Percentiles rank a stretch among this genome's conserved stretches.
Evolutionary conservation across 2,888 invertebrate species (phyloP).

Genomic region (Cordilura impudica): DNA sequence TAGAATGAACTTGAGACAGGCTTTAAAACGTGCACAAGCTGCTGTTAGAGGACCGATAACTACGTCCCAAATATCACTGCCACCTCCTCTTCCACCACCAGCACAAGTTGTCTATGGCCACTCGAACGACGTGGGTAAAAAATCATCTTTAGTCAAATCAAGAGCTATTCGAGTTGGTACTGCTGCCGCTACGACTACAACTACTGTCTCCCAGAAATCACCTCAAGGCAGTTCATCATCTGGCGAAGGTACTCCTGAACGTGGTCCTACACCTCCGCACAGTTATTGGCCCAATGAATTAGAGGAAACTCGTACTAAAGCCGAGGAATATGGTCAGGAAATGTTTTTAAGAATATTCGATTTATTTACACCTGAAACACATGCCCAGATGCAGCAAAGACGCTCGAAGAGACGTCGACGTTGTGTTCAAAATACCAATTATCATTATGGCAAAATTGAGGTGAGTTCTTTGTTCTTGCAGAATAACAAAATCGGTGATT

Average conservation of each 20-base stretch:
- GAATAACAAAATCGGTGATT: too few relatives aligned
- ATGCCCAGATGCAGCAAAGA: slow-evolving; percentile 72
- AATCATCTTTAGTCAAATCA: slow-evolving; percentile 12
- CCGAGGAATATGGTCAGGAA: slow-evolving; percentile 73
- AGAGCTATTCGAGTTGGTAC: slow-evolving; percentile 37
- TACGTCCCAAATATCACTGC: background rate
- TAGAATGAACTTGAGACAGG: slow-evolving; percentile 74
- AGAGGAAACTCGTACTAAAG: slow-evolving; percentile 59
- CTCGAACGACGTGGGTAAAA: slow-evolving; percentile 21
- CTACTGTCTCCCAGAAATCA: slow-evolving; percentile 25
- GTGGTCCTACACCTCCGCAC: slow-evolving; percentile 62
- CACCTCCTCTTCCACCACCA: slow-evolving; percentile 26
- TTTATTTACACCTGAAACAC: slow-evolving; percentile 72
- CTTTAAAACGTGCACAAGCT: slow-evolving; percentile 72
- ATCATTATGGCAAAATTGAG: slow-evolving; percentile 76
- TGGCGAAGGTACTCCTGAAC: slow-evolving; percentile 68
- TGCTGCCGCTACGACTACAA: slow-evolving; percentile 14
- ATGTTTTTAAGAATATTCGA: slow-evolving; percentile 73
- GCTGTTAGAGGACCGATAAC: slow-evolving; percentile 46
- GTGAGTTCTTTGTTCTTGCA: slow-evolving; percentile 62
- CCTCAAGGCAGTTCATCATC: slow-evolving; percentile 67
- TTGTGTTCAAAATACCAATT: slow-evolving; percentile 75
- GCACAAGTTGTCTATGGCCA: background rate
- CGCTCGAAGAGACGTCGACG: slow-evolving; percentile 76
- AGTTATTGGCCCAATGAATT: slow-evolving; percentile 68